Base-by-base conservation (phyloP, 2,113 vertebrate genomes). In the Aplodontia rufa region DNA sequence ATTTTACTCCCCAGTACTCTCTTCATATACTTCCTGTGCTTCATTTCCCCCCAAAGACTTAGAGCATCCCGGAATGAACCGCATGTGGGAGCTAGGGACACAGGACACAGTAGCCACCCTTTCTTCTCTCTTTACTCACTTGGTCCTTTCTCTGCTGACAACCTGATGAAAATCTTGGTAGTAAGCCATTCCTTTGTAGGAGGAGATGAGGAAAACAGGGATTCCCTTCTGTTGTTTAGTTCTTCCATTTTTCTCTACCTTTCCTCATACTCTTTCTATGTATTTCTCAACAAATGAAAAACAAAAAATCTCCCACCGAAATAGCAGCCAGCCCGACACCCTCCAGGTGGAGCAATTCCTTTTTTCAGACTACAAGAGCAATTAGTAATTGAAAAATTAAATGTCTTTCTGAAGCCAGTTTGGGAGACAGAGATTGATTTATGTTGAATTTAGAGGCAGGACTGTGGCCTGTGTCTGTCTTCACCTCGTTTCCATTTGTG, bases 391-490 rank as follows among this genome's bases (percentile, higher is more conserved):
- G 55, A 51, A 64, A 9, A 42, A 28, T 68, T 53, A 72, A 45
- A 11, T 80, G 10, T 62, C 76, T 75, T 87, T 30, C 24, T 60
- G 42, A 94, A 84, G 69, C 62, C 75, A 1, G 32, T 40, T 83
- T 80, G 42, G 66, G 45, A 91, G 28, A 47, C 19, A 76, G 64
- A 90, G 83, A 71, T 51, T 82, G 19, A 75, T 72, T 17, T 32
- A 24, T 40, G 40, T 92, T 94, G 80, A 83, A 45, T 45, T 64
- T 87, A 76, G 51, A 95, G 88, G 53, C 40, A 92, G 64, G 75
- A 60, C 40, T 76, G 14, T 81, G 81, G 49, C 85, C 64, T 71
- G 0, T 82, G 92, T 95, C 76, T 95, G 58, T 58, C 87, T 90
- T 92, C 81, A 30, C 14, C 30, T 81, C 53, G 49, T 60, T 83